phyloP scores from a whole-genome alignment of 2,113 vertebrate genomes.

The Dunckerocampus dactyliophorus region DNA sequence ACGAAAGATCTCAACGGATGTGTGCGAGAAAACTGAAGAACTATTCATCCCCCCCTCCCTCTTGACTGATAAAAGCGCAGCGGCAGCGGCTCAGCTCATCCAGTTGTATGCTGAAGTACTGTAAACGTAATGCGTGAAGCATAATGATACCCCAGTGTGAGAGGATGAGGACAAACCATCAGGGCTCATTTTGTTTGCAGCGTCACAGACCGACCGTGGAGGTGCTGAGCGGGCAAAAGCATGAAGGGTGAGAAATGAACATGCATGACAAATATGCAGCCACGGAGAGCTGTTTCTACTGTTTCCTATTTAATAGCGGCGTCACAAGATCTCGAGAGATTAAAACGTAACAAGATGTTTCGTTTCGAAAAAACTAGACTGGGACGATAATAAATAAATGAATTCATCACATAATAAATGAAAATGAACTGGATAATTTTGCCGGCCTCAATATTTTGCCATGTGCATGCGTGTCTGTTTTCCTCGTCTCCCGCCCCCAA shows the following conservation, averaged over 20 bases:
- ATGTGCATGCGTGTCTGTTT: too few relatives aligned
- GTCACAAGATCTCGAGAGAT: background rate
- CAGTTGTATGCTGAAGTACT: conserved; percentile 27
- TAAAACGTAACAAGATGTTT: too few relatives aligned
- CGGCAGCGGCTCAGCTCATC: conserved; percentile 18
- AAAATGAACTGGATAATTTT: too few relatives aligned
- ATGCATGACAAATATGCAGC: background rate
- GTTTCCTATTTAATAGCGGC: too few relatives aligned
- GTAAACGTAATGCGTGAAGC: conserved; percentile 14
- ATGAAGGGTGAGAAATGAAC: conserved; percentile 12
- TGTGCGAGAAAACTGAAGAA: conserved; percentile 27
- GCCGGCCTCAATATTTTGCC: too few relatives aligned
- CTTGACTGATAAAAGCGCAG: conserved; percentile 36
- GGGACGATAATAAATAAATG: too few relatives aligned
- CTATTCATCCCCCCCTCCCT: conserved; percentile 31
- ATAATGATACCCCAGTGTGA: conserved; percentile 20
- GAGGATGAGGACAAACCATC: background rate
- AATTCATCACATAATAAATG: too few relatives aligned
- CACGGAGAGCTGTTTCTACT: background rate
- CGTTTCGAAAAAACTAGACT: too few relatives aligned
- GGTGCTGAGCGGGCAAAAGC: background rate
- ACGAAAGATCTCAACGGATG: conserved; percentile 37
- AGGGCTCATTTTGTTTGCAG: conserved; percentile 19
- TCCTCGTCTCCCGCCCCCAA: too few relatives aligned
- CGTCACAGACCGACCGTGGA: conserved; percentile 44